Evolutionary conservation across 2,797 vertebrate species (phyloP).

Genomic region (Acanthurus lineatus): DNA sequence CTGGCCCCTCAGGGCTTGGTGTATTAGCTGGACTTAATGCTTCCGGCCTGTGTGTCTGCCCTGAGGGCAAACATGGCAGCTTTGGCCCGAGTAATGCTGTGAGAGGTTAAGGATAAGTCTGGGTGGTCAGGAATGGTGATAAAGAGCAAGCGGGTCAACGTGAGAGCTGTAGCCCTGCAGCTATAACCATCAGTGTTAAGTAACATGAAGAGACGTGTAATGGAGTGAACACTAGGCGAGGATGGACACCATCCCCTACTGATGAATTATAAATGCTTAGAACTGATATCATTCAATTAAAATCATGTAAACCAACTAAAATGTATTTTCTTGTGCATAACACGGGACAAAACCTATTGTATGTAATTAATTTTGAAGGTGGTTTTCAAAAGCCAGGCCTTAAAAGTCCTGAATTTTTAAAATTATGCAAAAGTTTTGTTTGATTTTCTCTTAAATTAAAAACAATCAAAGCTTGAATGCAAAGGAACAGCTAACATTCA

Average conservation of each 20-base stretch:
- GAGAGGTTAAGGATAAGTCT: slow-evolving; percentile 72
- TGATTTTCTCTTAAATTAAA: not conserved
- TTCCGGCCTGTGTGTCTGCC: slow-evolving; percentile 74
- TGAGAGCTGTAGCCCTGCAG: slow-evolving; percentile 61
- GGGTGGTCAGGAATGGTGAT: slow-evolving; percentile 82
- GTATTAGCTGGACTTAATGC: slow-evolving; percentile 82
- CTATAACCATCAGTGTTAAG: slow-evolving; percentile 58
- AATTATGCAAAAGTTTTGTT: not conserved
- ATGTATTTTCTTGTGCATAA: not conserved
- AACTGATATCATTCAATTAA: not conserved
- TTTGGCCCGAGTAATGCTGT: slow-evolving; percentile 65
- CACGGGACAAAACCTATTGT: not conserved
- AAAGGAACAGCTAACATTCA: not conserved
- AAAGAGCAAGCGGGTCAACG: slow-evolving; percentile 69
- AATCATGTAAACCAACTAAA: not conserved
- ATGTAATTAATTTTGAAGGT: not conserved
- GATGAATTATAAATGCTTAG: not conserved
- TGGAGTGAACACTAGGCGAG: slow-evolving; percentile 9
- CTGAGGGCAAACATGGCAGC: slow-evolving; percentile 68
- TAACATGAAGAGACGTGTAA: slow-evolving; percentile 33
- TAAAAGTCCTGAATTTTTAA: not conserved
- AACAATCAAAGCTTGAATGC: not conserved
- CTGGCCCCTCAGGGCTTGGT: slow-evolving; percentile 65
- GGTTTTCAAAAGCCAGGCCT: not conserved
- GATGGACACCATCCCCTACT: not conserved